A percentile compares a stretch with the other conserved stretches of the same genome.
Conservation (phyloP, 2,888 invertebrate species). For the Synergus laeviventris region DNA sequence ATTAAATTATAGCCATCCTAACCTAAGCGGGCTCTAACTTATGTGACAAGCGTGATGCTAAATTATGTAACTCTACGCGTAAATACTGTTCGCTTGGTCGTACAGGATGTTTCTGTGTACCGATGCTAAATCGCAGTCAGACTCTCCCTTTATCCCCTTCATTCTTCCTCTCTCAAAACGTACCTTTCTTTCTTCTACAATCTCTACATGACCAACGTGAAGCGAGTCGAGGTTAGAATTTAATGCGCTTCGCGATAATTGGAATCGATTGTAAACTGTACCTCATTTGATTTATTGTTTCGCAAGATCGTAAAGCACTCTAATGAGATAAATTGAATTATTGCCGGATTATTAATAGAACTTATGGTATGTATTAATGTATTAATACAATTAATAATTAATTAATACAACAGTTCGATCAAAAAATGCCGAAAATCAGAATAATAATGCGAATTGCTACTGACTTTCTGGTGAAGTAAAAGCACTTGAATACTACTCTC, state of each 20-base stretch:
- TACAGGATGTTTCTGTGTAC: slow-evolving; percentile 64
- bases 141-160: slow-evolving; percentile 49
- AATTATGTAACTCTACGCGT: slow-evolving; percentile 70
- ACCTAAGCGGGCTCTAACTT: slow-evolving; percentile 66
- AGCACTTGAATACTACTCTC: no score
- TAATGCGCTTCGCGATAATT: slow-evolving; percentile 28
- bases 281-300: slow-evolving; percentile 29
- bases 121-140: slow-evolving; percentile 63
- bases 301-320: not conserved
- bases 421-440: no score
- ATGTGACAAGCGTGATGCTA: slow-evolving; percentile 66
- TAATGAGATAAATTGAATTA: slow-evolving; percentile 24
- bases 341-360: not conserved
- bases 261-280: slow-evolving; percentile 33
- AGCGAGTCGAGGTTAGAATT: slow-evolving; percentile 28
- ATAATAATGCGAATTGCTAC: no score
- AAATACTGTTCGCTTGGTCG: slow-evolving; percentile 62
- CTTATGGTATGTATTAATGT: not conserved
- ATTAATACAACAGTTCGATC: no score
- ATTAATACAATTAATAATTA: no score
- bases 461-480: no score
- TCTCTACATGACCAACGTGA: slow-evolving; percentile 22
- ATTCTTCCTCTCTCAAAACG: slow-evolving; percentile 27
- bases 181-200: slow-evolving; percentile 15
- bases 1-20: slow-evolving; percentile 69